Conservation (phyloP, 2,888 invertebrate species). For the Theodoxus fluviatilis region DNA sequence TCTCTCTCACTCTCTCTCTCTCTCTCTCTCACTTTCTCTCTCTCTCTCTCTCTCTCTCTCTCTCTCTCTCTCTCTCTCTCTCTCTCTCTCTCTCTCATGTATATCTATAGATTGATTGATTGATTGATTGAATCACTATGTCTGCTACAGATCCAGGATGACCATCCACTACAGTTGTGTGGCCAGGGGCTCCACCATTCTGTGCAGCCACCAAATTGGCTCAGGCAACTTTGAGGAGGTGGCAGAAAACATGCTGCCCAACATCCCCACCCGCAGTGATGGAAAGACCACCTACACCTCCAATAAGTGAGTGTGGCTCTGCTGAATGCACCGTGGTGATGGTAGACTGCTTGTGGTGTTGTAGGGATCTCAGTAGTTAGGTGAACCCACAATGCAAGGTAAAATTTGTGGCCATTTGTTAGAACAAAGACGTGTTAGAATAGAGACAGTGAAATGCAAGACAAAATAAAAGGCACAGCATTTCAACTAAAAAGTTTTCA, state of each 20-base stretch:
- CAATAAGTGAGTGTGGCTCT: conserved; percentile 54
- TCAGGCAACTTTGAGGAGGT: conserved; percentile 50
- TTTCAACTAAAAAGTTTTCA: too few species aligned
- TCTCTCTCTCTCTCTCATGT: not conserved
- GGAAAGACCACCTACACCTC: conserved; percentile 61
- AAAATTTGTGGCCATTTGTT: too few species aligned
- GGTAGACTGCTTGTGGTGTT: too few species aligned
- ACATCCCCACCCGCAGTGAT: conserved; percentile 56
- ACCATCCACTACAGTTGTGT: conserved; percentile 50
- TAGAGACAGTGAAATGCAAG: too few species aligned
- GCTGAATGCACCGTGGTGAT: too few species aligned
- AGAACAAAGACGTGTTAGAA: too few species aligned
- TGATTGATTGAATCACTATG: not conserved
- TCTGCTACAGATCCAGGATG: conserved; percentile 27
- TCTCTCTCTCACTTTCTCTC: not conserved
- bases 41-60: not conserved
- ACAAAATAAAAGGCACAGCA: too few species aligned
- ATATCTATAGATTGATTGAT: not conserved
- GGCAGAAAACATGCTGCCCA: conserved; percentile 54
- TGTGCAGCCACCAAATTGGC: conserved; percentile 56
- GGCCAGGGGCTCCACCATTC: conserved; percentile 52
- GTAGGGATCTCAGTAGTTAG: too few species aligned
- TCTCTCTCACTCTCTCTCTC: not conserved
- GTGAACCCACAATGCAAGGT: too few species aligned
- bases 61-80: conserved; percentile 10